Conservation (phyloP, 2,797 vertebrate genomes). For the Sebastes wilsoni region DNA sequence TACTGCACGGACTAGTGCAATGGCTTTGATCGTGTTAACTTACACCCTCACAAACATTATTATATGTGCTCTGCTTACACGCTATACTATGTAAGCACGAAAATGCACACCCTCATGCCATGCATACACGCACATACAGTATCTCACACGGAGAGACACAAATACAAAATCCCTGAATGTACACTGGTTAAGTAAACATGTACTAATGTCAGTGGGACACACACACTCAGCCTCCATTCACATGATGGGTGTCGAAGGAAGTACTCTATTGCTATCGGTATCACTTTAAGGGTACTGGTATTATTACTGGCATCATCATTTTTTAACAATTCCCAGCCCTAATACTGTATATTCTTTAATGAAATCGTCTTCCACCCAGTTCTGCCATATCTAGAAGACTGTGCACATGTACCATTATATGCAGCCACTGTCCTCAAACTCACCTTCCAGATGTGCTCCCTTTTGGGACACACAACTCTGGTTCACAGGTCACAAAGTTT, state of each 20-base stretch:
- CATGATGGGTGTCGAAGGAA: no score
- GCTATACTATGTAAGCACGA: neutral
- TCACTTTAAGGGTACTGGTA: no score
- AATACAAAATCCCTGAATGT: neutral
- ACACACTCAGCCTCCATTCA: no score
- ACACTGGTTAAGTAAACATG: neutral
- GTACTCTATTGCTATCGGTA: no score
- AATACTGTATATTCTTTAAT: neutral
- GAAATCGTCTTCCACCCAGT: neutral
- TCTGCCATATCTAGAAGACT: neutral
- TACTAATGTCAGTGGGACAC: neutral
- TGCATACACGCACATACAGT: neutral
- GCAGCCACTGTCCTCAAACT: neutral
- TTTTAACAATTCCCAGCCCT: no score
- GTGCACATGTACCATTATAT: neutral
- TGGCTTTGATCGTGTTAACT: slow-evolving; percentile 1
- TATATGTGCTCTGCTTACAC: neutral
- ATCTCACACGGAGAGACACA: neutral
- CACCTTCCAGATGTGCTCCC: neutral
- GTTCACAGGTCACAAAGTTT: slow-evolving; percentile 18
- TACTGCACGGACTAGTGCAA: neutral
- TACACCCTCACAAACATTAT: neutral
- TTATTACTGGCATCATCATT: no score
- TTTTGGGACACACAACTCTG: neutral
- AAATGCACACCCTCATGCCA: neutral